Conservation (phyloP, 2,113 vertebrate genomes). For the Chitala chitala region DNA sequence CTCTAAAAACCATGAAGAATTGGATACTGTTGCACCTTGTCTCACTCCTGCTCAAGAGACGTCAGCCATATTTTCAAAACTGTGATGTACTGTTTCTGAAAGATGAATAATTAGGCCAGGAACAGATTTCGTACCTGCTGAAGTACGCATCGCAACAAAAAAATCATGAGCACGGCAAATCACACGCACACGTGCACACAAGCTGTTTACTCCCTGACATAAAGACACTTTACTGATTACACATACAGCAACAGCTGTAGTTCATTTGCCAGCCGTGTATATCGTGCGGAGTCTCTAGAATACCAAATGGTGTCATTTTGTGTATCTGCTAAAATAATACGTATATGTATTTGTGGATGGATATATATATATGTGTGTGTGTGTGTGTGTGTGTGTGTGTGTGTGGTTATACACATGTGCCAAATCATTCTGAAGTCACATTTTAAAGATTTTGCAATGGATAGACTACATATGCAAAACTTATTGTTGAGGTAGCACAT, state of each 20-base stretch:
- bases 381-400: constrained; percentile 16
- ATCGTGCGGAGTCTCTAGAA: not conserved
- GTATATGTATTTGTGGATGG: constrained; percentile 11
- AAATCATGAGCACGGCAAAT: not conserved
- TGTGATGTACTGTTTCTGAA: not conserved
- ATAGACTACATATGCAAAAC: constrained; percentile 2
- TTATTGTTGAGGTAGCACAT: too few species aligned
- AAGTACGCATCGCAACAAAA: not conserved
- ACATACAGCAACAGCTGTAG: constrained; percentile 1
- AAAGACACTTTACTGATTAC: not conserved
- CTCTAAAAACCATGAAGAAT: too few species aligned
- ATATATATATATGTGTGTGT: constrained; percentile 20
- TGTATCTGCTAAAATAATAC: not conserved
- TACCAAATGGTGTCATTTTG: not conserved
- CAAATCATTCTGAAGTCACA: constrained; percentile 17
- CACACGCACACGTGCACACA: not conserved
- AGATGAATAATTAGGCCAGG: not conserved
- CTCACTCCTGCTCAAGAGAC: not conserved
- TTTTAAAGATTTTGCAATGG: constrained; percentile 16
- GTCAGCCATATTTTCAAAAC: not conserved
- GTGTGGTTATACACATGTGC: constrained; percentile 24
- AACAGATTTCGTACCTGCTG: not conserved
- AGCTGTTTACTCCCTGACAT: constrained; percentile 1
- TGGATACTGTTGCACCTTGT: too few species aligned
- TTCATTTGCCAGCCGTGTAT: constrained; percentile 12